These are phyloP conservation scores for Todus mexicanus DNA, from an alignment of 2,797 vertebrate species.

Conservation along the genomic window DNA sequence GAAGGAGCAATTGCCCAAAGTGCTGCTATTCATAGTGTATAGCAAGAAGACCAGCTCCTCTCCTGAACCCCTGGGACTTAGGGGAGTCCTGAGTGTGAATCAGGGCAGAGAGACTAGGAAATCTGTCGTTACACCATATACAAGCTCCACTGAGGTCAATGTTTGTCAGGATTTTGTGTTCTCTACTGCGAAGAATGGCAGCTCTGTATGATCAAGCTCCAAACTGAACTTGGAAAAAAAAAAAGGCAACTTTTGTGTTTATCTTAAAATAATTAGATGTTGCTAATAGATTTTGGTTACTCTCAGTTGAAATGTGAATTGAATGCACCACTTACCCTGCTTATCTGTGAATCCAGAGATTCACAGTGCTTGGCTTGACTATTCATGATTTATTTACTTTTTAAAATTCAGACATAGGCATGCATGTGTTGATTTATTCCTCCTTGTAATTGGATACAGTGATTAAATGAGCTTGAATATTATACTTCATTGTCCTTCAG, in stretches of 20 bases:
- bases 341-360: neutral
- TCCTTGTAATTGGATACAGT: conserved; percentile 47
- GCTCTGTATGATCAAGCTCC: neutral
- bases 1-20: neutral
- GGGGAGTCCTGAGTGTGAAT: neutral
- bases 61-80: neutral
- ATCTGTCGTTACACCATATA: neutral
- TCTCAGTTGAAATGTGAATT: neutral
- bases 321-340: neutral
- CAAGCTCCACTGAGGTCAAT: neutral
- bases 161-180: neutral
- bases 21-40: neutral
- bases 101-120: neutral
- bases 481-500: conserved; percentile 46
- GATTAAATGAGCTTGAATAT: conserved; percentile 53
- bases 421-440: conserved; percentile 42
- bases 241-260: neutral
- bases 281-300: neutral
- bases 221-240: neutral
- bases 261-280: neutral
- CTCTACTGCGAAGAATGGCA: neutral
- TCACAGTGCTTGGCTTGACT: neutral
- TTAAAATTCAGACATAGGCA: conserved; percentile 31
- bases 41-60: neutral
- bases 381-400: conserved; percentile 33